phyloP scores from a whole-genome alignment of 2,797 vertebrate genomes.

The Pogonophryne albipinna region DNA sequence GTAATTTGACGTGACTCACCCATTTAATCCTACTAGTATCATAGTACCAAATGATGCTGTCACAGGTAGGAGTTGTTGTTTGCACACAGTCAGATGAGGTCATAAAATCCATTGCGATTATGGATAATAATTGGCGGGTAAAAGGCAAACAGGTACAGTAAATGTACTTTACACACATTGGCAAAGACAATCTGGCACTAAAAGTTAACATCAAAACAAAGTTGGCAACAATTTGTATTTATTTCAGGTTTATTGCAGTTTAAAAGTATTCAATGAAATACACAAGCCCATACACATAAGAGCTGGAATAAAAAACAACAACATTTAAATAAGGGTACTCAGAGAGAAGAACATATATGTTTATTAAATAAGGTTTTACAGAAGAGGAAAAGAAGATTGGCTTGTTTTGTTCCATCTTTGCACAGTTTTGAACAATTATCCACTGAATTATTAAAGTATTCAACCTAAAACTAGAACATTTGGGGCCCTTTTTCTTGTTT shows the following conservation, averaged over 20 bases:
- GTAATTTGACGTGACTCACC: no score
- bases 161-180: no score
- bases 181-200: no score
- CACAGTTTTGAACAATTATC: background rate
- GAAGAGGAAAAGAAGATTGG: background rate
- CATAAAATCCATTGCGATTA: no score
- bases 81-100: no score
- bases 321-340: slow-evolving; percentile 26
- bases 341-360: slow-evolving; percentile 13
- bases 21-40: no score
- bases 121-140: no score
- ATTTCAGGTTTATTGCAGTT: slow-evolving; percentile 64
- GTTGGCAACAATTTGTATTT: background rate
- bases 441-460: background rate
- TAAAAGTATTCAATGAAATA: slow-evolving; percentile 49
- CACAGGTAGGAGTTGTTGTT: no score
- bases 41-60: no score
- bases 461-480: background rate
- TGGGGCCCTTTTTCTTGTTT: background rate
- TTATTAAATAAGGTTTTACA: background rate
- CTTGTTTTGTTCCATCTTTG: background rate
- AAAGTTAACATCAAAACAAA: background rate
- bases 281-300: slow-evolving; percentile 17
- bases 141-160: no score
- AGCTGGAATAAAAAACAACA: slow-evolving; percentile 46